Conservation (phyloP, 2,797 vertebrate genomes). For the Coregonus ussuriensis region DNA sequence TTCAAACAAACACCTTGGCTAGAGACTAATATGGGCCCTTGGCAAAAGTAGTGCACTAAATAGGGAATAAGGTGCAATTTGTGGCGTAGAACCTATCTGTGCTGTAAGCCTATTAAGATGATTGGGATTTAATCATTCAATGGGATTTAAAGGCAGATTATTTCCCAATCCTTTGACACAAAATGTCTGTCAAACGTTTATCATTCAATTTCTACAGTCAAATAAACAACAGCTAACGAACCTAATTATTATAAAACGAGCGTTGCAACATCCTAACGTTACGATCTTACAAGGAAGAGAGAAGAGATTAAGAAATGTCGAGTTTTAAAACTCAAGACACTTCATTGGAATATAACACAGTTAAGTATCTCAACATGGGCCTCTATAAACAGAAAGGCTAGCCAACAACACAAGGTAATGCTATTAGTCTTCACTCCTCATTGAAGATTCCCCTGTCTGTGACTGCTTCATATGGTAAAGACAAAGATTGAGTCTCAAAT, state of each 20-base stretch:
- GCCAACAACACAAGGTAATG: constrained; percentile 16
- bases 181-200: neutral
- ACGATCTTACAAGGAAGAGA: neutral
- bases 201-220: neutral
- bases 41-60: neutral
- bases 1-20: too few species aligned
- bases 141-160: neutral
- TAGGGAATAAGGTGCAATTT: neutral
- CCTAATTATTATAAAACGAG: neutral
- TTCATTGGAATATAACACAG: constrained; percentile 3
- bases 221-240: neutral
- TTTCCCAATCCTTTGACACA: constrained; percentile 4
- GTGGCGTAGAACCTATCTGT: neutral
- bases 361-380: constrained; percentile 13
- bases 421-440: constrained; percentile 32
- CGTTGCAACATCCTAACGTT: neutral
- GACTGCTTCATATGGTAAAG: constrained; percentile 30
- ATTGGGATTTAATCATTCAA: neutral
- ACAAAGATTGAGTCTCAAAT: neutral
- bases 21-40: neutral
- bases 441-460: constrained; percentile 17
- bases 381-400: constrained; percentile 28
- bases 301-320: neutral
- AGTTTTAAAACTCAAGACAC: neutral
- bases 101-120: neutral